A percentile compares a stretch with the other conserved stretches of the same genome.
These are phyloP conservation scores for Panthera uncia DNA, from an alignment of 2,113 vertebrate species.

Conservation along the genomic window DNA sequence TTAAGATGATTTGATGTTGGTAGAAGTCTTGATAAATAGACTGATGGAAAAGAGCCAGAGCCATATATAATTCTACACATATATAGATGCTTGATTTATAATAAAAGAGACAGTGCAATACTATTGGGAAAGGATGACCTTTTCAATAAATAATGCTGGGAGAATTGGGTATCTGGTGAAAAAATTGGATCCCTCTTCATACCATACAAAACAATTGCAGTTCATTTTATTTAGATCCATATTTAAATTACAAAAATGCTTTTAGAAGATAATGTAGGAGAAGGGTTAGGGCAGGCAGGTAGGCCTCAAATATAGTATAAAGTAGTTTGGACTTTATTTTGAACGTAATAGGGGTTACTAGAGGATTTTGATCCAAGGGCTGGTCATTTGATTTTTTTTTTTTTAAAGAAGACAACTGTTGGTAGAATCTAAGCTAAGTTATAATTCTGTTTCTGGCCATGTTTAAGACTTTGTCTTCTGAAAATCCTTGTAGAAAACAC, in stretches of 20 bases:
- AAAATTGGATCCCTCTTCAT: background rate
- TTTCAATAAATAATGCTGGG: background rate
- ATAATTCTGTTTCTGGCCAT: background rate
- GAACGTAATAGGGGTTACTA: background rate
- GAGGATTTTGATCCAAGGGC: background rate
- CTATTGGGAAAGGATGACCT: background rate
- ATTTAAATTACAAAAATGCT: background rate
- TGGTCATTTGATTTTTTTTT: background rate
- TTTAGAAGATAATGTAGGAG: background rate
- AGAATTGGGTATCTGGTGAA: background rate
- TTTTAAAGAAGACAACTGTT: background rate
- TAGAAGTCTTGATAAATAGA: background rate
- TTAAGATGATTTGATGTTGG: slow-evolving; percentile 3
- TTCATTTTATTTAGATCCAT: slow-evolving; percentile 1
- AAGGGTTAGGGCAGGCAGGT: background rate
- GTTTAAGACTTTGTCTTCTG: background rate
- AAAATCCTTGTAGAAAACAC: background rate
- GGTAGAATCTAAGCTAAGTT: background rate
- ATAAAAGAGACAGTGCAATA: background rate
- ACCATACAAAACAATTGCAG: background rate
- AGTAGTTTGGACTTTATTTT: background rate
- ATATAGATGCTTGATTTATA: background rate
- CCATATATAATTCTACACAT: background rate
- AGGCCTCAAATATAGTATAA: background rate
- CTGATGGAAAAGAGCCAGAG: background rate